Conservation (phyloP, 2,888 invertebrate species). For the Ichneumoninae sp. region DNA sequence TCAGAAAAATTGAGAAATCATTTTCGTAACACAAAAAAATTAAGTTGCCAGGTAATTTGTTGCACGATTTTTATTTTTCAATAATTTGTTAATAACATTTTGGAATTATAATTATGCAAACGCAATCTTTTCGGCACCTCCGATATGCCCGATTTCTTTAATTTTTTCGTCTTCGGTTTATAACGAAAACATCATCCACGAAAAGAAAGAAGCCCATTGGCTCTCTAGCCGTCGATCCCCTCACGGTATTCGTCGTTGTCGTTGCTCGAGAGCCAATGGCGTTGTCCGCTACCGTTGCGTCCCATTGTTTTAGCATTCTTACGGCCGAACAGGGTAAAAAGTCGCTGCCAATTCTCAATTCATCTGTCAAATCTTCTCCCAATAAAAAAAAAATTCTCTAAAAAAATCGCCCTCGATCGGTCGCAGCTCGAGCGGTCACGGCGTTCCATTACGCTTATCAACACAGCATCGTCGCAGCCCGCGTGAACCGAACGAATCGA, state of each 20-base stretch:
- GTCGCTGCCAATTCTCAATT: neutral
- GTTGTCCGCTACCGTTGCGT: neutral
- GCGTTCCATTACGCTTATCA: slow-evolving; percentile 20
- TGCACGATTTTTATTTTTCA: too few species aligned
- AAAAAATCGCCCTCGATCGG: neutral
- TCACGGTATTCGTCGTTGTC: neutral
- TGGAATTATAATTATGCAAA: too few species aligned
- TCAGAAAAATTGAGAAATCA: too few species aligned
- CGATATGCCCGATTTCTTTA: too few species aligned
- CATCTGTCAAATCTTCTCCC: neutral
- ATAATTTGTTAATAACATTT: too few species aligned
- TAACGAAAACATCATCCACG: neutral
- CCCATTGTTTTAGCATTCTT: neutral
- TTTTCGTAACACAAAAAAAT: too few species aligned
- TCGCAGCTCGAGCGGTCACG: neutral
- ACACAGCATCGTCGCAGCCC: slow-evolving; percentile 55
- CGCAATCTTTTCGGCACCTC: too few species aligned
- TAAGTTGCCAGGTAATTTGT: too few species aligned
- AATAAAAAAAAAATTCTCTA: neutral
- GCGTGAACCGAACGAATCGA: slow-evolving; percentile 72
- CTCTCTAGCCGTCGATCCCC: neutral
- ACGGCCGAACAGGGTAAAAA: neutral
- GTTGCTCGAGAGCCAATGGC: neutral
- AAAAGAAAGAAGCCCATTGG: neutral
- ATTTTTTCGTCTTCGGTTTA: neutral